Conservation (phyloP, 2,113 vertebrate genomes). For the Ivindomyrus marchei region DNA sequence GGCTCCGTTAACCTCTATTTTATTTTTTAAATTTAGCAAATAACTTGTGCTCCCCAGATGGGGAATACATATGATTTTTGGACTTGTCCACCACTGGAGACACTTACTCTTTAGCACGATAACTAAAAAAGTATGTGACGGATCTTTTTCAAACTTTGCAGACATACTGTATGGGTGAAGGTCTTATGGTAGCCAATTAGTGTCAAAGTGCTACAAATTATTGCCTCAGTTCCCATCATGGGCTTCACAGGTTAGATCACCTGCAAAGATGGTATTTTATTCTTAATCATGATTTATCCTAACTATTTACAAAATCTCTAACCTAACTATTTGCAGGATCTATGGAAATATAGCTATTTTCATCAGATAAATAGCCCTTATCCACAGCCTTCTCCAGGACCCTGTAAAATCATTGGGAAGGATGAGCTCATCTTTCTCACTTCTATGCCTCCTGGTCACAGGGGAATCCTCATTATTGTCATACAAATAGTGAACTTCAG, state of each 20-base stretch:
- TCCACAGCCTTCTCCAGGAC: background rate
- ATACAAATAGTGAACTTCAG: background rate
- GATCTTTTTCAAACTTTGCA: background rate
- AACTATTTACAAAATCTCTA: background rate
- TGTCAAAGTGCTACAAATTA: background rate
- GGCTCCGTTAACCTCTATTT: background rate
- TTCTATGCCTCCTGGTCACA: background rate
- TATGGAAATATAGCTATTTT: background rate
- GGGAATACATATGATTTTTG: background rate
- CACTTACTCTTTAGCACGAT: background rate
- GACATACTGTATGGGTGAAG: background rate
- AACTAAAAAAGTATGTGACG: background rate
- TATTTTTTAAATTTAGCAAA: background rate
- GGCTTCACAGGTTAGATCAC: background rate
- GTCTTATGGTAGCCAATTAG: background rate
- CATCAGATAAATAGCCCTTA: background rate
- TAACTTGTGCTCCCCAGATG: background rate
- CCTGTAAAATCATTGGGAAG: background rate
- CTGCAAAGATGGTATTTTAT: background rate
- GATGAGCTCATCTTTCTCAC: background rate
- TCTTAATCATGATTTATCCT: background rate
- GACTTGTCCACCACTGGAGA: background rate
- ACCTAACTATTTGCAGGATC: background rate
- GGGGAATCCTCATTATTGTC: background rate
- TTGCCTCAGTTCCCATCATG: background rate